phyloP scores from a whole-genome alignment of 2,113 vertebrate species.

The Microcebus ravelobensis region DNA sequence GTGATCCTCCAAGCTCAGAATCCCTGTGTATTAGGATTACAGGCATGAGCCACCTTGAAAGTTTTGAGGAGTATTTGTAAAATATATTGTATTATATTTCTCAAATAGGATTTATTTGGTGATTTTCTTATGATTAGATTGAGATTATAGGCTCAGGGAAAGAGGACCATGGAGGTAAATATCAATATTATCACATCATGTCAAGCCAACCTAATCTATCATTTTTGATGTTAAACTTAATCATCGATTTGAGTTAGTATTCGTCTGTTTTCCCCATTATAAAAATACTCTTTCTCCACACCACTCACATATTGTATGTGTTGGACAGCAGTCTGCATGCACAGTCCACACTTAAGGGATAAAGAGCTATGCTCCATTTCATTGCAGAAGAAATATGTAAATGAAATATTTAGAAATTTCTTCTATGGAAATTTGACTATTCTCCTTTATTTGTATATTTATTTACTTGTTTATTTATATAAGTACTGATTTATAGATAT shows the following conservation, averaged over 20 bases:
- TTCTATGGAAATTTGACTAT: neutral
- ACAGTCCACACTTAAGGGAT: neutral
- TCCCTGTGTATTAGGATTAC: no score
- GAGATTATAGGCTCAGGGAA: neutral
- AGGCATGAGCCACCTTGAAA: no score
- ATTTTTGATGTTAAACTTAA: neutral
- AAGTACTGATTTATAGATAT: neutral
- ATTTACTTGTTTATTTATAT: neutral
- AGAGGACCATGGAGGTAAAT: neutral
- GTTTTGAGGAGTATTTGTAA: no score
- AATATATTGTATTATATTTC: no score
- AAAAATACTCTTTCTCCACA: neutral
- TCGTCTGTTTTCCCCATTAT: neutral
- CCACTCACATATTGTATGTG: neutral
- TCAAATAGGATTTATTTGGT: neutral
- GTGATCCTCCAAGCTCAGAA: no score
- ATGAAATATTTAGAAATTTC: neutral
- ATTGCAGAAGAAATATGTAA: neutral
- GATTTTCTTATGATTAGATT: neutral
- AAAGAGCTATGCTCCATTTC: neutral
- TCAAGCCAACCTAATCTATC: neutral
- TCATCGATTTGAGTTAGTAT: neutral
- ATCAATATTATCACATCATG: neutral
- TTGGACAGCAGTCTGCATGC: neutral
- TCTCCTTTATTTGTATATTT: no score